Percentiles rank a stretch among this genome's conserved stretches.
phyloP scores from a whole-genome alignment of 2,113 vertebrate species.

The Bujurquina vittata region DNA sequence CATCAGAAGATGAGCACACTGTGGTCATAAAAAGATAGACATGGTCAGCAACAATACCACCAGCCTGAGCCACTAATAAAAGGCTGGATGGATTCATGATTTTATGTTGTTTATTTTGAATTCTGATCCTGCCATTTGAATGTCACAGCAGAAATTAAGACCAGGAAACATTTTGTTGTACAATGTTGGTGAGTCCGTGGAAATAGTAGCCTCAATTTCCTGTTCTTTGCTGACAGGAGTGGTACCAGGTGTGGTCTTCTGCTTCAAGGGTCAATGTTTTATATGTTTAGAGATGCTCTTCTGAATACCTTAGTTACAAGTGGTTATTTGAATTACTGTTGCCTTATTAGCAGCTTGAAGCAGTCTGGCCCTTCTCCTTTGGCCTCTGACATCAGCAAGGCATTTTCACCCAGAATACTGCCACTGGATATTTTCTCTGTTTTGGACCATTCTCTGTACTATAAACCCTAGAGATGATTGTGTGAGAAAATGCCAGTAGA shows the following conservation, averaged over 20 bases:
- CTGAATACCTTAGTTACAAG: too few species aligned
- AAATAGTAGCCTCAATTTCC: not conserved
- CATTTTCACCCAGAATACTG: too few species aligned
- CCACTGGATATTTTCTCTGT: too few species aligned
- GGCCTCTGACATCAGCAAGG: too few species aligned
- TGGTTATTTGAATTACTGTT: too few species aligned
- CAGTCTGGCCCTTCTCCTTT: too few species aligned
- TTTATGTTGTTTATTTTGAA: not conserved
- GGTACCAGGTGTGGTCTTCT: not conserved
- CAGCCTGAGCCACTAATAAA: not conserved
- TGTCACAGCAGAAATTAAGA: not conserved
- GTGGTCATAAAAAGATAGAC: not conserved
- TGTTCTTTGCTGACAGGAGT: not conserved
- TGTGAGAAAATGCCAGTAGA: too few species aligned
- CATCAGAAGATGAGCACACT: not conserved
- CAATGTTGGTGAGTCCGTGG: not conserved
- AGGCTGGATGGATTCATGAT: not conserved
- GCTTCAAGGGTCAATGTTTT: not conserved
- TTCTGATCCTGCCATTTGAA: not conserved
- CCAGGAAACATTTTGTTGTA: not conserved
- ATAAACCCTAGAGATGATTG: too few species aligned
- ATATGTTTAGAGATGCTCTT: too few species aligned
- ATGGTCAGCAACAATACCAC: not conserved
- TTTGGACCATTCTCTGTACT: too few species aligned
- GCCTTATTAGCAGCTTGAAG: too few species aligned